Percentiles rank a stretch among this genome's conserved stretches.
Conservation (phyloP, 2,797 vertebrate genomes). For the Rhynchotus rufescens region DNA sequence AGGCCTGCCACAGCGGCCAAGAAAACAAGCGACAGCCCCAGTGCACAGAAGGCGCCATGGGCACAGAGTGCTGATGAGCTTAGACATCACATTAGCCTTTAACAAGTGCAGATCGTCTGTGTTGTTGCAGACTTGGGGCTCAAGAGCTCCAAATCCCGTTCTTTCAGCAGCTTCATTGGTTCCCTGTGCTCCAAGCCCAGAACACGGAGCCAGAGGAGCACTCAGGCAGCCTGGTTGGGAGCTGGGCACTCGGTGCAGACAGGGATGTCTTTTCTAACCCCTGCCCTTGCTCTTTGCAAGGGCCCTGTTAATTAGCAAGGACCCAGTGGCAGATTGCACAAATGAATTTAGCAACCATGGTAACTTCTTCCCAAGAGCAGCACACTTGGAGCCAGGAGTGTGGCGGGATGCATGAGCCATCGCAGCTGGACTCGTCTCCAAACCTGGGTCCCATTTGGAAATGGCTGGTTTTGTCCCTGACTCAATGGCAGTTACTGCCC, state of each 20-base stretch:
- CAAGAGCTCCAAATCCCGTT: constrained; percentile 13
- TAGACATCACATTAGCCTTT: background rate
- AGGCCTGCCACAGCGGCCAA: background rate
- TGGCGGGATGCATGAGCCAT: background rate
- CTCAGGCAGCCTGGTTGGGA: background rate
- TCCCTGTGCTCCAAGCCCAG: background rate
- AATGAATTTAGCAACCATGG: background rate
- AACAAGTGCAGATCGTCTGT: background rate
- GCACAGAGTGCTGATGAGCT: background rate
- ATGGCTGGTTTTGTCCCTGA: background rate
- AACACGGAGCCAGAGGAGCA: background rate
- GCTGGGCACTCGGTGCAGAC: background rate
- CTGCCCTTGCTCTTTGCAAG: background rate
- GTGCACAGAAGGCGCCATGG: background rate
- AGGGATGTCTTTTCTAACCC: background rate
- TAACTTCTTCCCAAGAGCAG: background rate
- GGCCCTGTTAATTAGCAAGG: background rate
- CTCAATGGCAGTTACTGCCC: background rate
- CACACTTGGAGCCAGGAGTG: rapidly evolving
- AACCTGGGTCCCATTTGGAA: background rate
- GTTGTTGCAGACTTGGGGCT: background rate
- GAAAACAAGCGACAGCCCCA: background rate
- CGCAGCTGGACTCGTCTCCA: rapidly evolving
- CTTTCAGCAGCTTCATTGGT: background rate
- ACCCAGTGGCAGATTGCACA: background rate